Conservation (phyloP, 1,140 invertebrate species). For the Megalonaias nervosa region DNA sequence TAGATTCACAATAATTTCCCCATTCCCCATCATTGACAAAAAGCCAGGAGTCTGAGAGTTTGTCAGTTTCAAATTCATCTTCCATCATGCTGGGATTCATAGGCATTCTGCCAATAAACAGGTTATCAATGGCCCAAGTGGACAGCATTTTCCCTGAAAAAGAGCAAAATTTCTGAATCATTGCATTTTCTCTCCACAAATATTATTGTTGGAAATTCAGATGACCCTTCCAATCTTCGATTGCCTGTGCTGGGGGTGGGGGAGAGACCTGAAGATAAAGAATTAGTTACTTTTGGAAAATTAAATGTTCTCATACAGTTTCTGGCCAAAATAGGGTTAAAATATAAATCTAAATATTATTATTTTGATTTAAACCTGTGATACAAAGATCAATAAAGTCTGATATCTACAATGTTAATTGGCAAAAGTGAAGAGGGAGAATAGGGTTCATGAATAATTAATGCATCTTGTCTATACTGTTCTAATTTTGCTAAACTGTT, state of each 20-base stretch:
- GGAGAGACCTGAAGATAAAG: background rate
- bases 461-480: background rate
- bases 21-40: conserved; percentile 70
- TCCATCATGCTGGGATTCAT: conserved; percentile 68
- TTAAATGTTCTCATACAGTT: no score
- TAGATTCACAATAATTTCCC: conserved; percentile 63
- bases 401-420: background rate
- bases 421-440: background rate
- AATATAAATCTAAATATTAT: no score
- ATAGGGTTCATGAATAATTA: background rate
- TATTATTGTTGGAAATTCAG: no score
- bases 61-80: conserved; percentile 67
- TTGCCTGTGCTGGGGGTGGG: background rate
- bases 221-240: no score
- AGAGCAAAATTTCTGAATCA: background rate
- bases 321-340: no score
- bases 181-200: background rate
- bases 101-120: conserved; percentile 68
- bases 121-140: conserved; percentile 72
- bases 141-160: conserved; percentile 57
- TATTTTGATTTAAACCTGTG: no score
- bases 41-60: conserved; percentile 65
- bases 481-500: background rate
- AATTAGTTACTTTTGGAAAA: no score
- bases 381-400: no score